Evolutionary conservation across 2,888 invertebrate genomes (phyloP), one percentile per base, ranked within the genome.

Genomic region (Anthoptus insignis): DNA sequence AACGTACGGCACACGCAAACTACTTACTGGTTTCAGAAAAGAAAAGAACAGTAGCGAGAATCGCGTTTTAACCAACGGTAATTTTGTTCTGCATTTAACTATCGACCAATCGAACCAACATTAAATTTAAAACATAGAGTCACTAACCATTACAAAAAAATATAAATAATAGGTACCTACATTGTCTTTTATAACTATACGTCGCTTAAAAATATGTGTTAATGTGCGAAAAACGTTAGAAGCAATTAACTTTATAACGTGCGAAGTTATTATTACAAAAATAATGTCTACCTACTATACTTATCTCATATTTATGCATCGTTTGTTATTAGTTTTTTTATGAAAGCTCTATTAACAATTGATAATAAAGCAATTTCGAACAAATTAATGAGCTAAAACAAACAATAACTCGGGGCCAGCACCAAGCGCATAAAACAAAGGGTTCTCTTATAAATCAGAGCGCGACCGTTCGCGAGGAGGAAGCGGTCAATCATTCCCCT

Each of bases 401-500:
- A 63, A 63, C 42, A 63, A 57, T 19, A 22, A 37, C 24, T 49
- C 37, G 39, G 14, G 50, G 21, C 34, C n/a, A 54, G 68, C 69
- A 77, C 74, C 75, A 74, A 73, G 72, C 68, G 70, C 81, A 88
- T 86, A 83, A 87, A 86, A 87, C 81, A 80, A 82, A 81, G 76
- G 78, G 76, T 72, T 66, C 34, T 66, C 70, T 79, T 75, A 84
- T 88, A 84, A 87, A 87, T 88, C 86, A 88, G 83, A 86, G 82
- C 73, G 81, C 80, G 84, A 82, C 84, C 82, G 84, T 83, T 85
- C 77, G 80, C 80, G 81, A 82, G 77, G 81, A 90, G 91, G 91
- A 90, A 91, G 77, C 88, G 86, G 89, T 91, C 89, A 87, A 91
- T 91, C 91, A 91, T 87, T 82, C 84, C 85, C 85, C 86, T 86